Base-by-base conservation (phyloP, 2,888 invertebrate genomes). In the Nemotelus nigrinus region DNA sequence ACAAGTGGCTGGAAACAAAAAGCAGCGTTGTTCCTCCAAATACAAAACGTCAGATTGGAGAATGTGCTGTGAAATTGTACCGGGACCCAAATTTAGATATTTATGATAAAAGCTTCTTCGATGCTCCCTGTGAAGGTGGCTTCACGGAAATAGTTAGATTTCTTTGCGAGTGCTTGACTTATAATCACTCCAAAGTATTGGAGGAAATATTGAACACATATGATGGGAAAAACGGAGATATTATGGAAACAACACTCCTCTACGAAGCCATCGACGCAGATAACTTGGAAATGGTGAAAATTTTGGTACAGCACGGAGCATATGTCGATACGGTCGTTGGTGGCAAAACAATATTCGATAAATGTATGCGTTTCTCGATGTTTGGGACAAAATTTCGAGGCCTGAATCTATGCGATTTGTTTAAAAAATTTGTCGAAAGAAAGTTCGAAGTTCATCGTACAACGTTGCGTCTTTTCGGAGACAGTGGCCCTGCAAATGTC, bases 1-100 rank as follows among this genome's bases (percentile, higher is more conserved):
- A 74, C n/a, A 55, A 55, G 41, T 74, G 74, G 74, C 47, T 74
- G 8, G 63, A 48, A 65, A 65, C 43, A n/a, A 5, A 39, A 8
- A 39, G 43, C 8, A 8, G 7, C n/a, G 47, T 44, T 25, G 48
- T 74, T 10, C 39, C 74, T 10, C 25, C 2, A 41, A 39, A n/a
- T 60, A 63, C 74, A 3, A 60, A 45, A 10, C n/a, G 25, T 39
- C 41, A 25, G 39, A 39, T 74, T 4, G 74, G 63, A 4, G 8
- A 47, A 25, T 50, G 39, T 8, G 41, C 50, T 2, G 60, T 60
- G 3, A 10, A 60, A 10, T 1, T 63, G 1, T 74, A 63, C 63
- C 8, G 25, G 5, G 2, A 55, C 2, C 41, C 47, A 7, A 39
- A 47, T 2, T 58, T 45, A 45, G 41, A 7, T 5, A 7, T 8